Evolutionary conservation across 1,140 invertebrate species (phyloP), one percentile per base, ranked within the genome.

Genomic region (Achatina immaculata): DNA sequence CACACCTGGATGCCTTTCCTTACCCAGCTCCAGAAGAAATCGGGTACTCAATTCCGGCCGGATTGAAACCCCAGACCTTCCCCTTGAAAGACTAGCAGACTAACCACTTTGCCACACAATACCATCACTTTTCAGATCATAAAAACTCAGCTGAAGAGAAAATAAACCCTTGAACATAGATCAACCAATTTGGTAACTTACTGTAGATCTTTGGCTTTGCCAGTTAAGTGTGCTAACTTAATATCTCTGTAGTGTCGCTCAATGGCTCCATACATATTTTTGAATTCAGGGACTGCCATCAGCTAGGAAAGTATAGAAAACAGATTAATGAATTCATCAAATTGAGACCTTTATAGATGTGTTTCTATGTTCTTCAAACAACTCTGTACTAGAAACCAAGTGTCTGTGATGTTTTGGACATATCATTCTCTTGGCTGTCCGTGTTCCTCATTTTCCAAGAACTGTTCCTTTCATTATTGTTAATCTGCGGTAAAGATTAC

Each of bases 211-310:
- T 84, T 86, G 34, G 87, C 83, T 82, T 87, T 87, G 9, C 89
- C 89, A n/a, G 89, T 90, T 0, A 89, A 75, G 78, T 88, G 88
- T 24, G 88, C 86, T 55, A 90, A 78, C 80, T 82, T 83, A 0
- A 89, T 71, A 76, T 89, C 87, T 66, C 84, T 76, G 45, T 89
- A 85, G 81, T 90, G 89, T 81, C 78, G 77, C 72, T 90, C 86
- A 43, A 88, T 86, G 9, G 85, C 87, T 21, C 51, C 36, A 74
- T 84, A 87, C 88, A 90, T 88, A 73, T 84, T 81, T 34, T 86
- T 86, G 80, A 88, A 90, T 68, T 88, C 89, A 51, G 77, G 81
- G 14, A 84, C 78, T 40, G 78, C 74, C 82, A 86, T 84, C 81
- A 88, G 51, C 88, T 88, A 81, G 36, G 83, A 78, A 51, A 80